Evolutionary conservation across 2,888 invertebrate species (phyloP), one percentile per base, ranked within the genome.

Genomic region (Lasioglossum oenotherae): DNA sequence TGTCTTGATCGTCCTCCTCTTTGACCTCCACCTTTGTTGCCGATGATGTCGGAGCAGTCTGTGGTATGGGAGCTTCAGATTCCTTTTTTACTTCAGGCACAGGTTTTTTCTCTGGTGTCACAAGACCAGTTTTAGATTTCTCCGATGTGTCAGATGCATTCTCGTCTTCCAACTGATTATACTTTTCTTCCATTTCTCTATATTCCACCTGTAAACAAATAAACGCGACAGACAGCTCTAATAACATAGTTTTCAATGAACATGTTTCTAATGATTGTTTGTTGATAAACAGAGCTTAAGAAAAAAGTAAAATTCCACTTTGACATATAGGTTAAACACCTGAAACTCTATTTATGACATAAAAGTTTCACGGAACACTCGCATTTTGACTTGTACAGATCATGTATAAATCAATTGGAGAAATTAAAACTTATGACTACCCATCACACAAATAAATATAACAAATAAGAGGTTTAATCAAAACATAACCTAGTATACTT

Each of bases 131-230:
- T 93, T 97, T 97, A 82, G 96, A 96, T 93, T 96, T 97, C 84
- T 97, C 97, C 38, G 96, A 96, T 74, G 96, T 96, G 92, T 97
- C 97, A 2, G 96, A 96, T 87, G 96, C 96, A 90, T 96, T 96
- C 92, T 97, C 97, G 78, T 96, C 96, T 86, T 97, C 97, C 80
- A 96, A 95, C 86, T 95, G 94, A 94, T 96, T 97, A 84, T 96
- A 96, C 92, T 97, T 97, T 90, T 97, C 97, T 90, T 97, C 97
- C 92, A 97, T 94, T 95, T 97, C 97, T 92, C 96, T 96, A 84
- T 95, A 96, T 95, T 97, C 97, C 95, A 97, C 96, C 97, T 97
- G 86, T 64, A 74, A 46, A 86, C 53, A 84, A 86, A 71, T 38
- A 82, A 0, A 23, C 10, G 5, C 19, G 35, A n/a, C 23, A 53